These are phyloP conservation scores for Macroramphosus scolopax DNA, from an alignment of 2,797 vertebrate genomes.

Conservation along the genomic window DNA sequence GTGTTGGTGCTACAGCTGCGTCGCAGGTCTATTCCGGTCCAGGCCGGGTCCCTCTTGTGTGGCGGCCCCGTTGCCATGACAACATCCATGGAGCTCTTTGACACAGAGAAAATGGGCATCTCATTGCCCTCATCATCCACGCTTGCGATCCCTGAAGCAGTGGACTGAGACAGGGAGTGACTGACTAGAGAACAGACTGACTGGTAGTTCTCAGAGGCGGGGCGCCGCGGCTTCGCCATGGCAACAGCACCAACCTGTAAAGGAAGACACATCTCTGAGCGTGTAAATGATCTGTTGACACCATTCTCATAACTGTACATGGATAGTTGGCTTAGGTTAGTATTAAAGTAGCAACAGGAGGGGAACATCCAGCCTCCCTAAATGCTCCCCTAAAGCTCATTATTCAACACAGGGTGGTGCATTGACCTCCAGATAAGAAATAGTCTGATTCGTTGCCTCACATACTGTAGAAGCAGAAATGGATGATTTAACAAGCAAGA, in stretches of 20 bases:
- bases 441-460: not conserved
- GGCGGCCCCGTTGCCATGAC: slow-evolving; percentile 50
- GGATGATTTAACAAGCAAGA: not conserved
- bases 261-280: slow-evolving; percentile 2
- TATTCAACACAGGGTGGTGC: too few species aligned
- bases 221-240: slow-evolving; percentile 81
- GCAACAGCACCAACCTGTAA: slow-evolving; percentile 28
- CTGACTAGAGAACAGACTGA: slow-evolving; percentile 54
- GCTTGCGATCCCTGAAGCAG: slow-evolving; percentile 30
- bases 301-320: too few species aligned
- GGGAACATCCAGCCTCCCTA: too few species aligned
- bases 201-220: slow-evolving; percentile 71
- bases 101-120: slow-evolving; percentile 79
- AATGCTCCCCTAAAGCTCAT: too few species aligned
- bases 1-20: slow-evolving; percentile 74
- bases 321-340: not conserved
- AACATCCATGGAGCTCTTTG: slow-evolving; percentile 87
- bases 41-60: slow-evolving; percentile 57
- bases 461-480: too few species aligned
- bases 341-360: not conserved
- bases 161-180: slow-evolving; percentile 48
- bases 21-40: slow-evolving; percentile 60
- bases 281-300: too few species aligned
- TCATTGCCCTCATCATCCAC: slow-evolving; percentile 44
- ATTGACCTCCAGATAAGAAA: too few species aligned